These are phyloP conservation scores for Minunthozetes semirufus DNA, from an alignment of 2,888 invertebrate genomes.

Conservation along the genomic window DNA sequence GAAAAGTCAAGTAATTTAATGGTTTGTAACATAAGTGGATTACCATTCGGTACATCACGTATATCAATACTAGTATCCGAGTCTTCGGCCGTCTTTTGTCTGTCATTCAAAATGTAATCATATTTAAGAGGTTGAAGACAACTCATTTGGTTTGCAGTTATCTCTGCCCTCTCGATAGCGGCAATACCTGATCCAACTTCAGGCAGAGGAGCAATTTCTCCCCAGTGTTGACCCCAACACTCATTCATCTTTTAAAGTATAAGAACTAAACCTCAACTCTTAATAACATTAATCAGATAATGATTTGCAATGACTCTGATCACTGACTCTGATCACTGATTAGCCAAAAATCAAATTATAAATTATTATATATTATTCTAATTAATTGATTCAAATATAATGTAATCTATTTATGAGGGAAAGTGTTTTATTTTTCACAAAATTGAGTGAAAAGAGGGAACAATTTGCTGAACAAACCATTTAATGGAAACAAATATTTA, in stretches of 20 bases:
- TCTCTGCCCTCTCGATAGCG: neutral
- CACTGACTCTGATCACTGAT: too few species aligned
- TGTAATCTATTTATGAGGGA: neutral
- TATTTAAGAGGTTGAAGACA: too few species aligned
- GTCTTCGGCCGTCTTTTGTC: neutral
- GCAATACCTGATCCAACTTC: neutral
- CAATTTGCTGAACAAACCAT: too few species aligned
- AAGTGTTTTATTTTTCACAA: neutral
- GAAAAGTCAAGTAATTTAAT: neutral
- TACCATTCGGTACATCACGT: neutral
- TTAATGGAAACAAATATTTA: too few species aligned
- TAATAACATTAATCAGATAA: too few species aligned
- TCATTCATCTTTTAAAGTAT: conserved; percentile 1
- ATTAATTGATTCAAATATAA: too few species aligned
- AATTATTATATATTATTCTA: too few species aligned
- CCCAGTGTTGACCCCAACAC: conserved; percentile 4
- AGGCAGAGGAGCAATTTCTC: neutral
- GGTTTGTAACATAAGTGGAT: neutral
- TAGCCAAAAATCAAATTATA: too few species aligned
- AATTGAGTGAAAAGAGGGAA: neutral
- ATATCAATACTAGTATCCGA: neutral
- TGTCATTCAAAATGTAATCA: too few species aligned
- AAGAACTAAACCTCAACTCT: too few species aligned
- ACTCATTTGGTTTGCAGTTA: neutral
- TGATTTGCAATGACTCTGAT: too few species aligned